These are phyloP conservation scores for Eurypyga helias DNA, from an alignment of 2,113 vertebrate genomes.

Conservation along the genomic window DNA sequence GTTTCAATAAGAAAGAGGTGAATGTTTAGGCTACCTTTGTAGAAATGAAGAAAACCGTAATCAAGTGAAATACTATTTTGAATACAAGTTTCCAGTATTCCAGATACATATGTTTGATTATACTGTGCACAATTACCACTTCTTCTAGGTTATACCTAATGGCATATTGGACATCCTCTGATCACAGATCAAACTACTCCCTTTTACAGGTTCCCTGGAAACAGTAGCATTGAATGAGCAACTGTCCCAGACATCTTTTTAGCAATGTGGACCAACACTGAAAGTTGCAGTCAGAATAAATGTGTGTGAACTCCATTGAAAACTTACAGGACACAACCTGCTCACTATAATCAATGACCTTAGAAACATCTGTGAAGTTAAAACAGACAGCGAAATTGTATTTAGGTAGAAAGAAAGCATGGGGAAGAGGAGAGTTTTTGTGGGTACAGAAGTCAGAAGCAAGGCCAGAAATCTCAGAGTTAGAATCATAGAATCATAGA, in stretches of 20 bases:
- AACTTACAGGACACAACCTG: neutral
- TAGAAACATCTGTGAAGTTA: neutral
- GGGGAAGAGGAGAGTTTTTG: neutral
- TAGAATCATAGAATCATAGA: too few relatives aligned
- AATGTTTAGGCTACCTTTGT: neutral
- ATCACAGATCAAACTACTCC: neutral
- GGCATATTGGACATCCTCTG: neutral
- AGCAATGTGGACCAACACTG: neutral
- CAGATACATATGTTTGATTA: neutral
- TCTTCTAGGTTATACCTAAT: neutral
- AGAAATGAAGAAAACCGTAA: neutral
- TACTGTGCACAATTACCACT: neutral
- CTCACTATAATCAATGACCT: neutral
- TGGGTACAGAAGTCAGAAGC: neutral
- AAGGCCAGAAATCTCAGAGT: neutral
- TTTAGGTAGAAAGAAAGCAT: neutral
- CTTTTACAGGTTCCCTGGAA: neutral
- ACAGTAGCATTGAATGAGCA: neutral
- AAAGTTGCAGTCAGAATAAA: neutral
- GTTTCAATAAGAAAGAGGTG: neutral
- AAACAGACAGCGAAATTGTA: neutral
- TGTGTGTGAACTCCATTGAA: neutral
- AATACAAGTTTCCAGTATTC: neutral
- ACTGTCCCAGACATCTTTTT: neutral
- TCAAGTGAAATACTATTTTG: neutral